Base-by-base conservation (phyloP, 2,797 vertebrate genomes). In the Pristis pectinata region DNA sequence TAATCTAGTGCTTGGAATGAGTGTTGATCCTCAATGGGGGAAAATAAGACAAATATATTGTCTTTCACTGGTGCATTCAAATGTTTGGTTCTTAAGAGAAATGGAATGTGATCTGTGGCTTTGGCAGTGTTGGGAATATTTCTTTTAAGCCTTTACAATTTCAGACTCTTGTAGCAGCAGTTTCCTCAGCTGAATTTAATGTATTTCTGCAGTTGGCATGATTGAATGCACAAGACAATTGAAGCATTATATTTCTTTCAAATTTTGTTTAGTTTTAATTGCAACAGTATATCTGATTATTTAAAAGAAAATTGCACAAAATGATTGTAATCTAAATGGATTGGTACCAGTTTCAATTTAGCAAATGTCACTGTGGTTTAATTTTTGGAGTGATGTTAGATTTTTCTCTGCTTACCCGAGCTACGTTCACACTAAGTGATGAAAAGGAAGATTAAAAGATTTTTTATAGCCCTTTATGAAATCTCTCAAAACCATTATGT, bases 121-220 rank as follows among this genome's bases (percentile, higher is more conserved):
- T 93, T 93, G 4, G 64, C 17, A 72, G 37, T 56, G 67, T 34
- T 53, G 30, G 44, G 34, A 74, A 94, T 94, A 94, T 94, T 94
- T 76, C 0, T 17, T 94, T 94, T 24, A 53, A 53, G 70, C 15
- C 91, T 76, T 56, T 76, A 19, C 7, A 41, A 49, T 94, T 94
- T 93, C 24, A 53, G 72, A 74, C n/a, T 94, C 5, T 15, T 53
- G 27, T 94, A 70, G 27, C 17, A 34, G 49, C 27, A 74, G 74
- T 93, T 94, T 74, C 44, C 53, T 94, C 5, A n/a, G 72, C 44
- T 74, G 92, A 70, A 49, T 7, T 53, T 76, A 53, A 94, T 94
- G 49, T 41, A 94, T 94, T 94, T 76, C 27, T 76, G 17, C 13
- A 53, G 37, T 6, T 93, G 24, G 72, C 44, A 3, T 74, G 61